Evolutionary conservation across 2,113 vertebrate genomes (phyloP).

Genomic region (Sylvietta virens): DNA sequence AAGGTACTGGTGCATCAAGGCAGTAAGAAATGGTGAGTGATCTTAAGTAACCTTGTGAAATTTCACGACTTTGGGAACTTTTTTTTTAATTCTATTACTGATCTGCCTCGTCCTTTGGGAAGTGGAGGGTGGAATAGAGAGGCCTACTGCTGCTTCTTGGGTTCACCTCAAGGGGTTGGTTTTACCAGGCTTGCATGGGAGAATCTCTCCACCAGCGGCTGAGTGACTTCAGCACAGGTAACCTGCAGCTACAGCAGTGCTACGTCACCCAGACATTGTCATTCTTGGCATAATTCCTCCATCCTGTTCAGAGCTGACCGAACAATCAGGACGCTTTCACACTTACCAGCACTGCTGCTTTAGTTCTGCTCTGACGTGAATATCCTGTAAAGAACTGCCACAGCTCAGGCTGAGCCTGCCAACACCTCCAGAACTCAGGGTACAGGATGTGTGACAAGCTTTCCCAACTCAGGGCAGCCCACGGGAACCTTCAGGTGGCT

Average conservation of each 20-base stretch:
- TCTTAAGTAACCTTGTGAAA: neutral
- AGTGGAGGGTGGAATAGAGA: accelerated
- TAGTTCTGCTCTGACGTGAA: neutral
- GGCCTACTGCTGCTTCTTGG: neutral
- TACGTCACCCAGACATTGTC: neutral
- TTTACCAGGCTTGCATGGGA: neutral
- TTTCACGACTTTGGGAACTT: neutral
- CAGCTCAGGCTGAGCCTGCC: neutral
- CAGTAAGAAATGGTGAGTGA: neutral
- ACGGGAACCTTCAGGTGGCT: accelerated
- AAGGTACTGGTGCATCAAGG: neutral
- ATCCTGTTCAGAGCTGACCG: neutral
- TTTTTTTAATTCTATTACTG: neutral
- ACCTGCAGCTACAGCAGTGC: accelerated
- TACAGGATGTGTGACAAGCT: neutral
- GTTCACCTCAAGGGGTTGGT: neutral
- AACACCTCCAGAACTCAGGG: neutral
- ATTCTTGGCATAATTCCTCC: neutral
- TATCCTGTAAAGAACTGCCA: neutral
- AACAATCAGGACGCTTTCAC: neutral
- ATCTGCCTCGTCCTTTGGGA: neutral
- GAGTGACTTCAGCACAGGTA: neutral
- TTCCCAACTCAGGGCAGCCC: neutral
- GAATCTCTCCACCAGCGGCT: neutral
- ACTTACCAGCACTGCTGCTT: neutral